Evolutionary conservation across 2,797 vertebrate species (phyloP).

Genomic region (Masticophis lateralis): DNA sequence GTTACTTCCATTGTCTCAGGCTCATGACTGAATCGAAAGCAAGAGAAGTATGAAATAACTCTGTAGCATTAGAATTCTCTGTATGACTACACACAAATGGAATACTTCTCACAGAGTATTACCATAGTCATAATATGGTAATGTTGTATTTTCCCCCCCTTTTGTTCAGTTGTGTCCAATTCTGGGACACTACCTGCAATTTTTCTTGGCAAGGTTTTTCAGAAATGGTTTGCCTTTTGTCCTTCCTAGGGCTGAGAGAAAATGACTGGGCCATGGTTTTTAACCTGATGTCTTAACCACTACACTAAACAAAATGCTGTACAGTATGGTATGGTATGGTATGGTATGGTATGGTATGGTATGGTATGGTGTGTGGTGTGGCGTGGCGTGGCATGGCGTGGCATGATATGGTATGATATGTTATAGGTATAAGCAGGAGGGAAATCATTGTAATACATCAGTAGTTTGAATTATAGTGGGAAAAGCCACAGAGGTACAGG

Average conservation of each 20-base stretch:
- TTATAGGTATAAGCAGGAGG: neutral
- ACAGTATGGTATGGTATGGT: neutral
- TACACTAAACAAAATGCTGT: neutral
- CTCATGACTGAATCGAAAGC: neutral
- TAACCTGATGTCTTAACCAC: neutral
- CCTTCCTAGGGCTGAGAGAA: neutral
- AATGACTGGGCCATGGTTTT: neutral
- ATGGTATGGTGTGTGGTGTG: too few relatives aligned
- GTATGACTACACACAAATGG: neutral
- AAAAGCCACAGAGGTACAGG: neutral
- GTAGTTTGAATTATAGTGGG: neutral
- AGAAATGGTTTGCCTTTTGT: neutral
- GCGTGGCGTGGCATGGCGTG: too few relatives aligned
- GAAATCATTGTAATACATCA: neutral
- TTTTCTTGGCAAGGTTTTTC: neutral
- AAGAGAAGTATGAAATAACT: neutral
- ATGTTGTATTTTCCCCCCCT: neutral
- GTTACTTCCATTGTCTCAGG: neutral
- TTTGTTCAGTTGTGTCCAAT: neutral
- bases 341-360: fast-evolving
- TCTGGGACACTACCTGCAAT: neutral
- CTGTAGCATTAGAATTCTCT: neutral
- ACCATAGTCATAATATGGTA: neutral
- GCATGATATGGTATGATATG: neutral
- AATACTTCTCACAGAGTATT: neutral